Evolutionary conservation across 2,113 vertebrate genomes (phyloP).

Genomic region (Mustela nigripes): DNA sequence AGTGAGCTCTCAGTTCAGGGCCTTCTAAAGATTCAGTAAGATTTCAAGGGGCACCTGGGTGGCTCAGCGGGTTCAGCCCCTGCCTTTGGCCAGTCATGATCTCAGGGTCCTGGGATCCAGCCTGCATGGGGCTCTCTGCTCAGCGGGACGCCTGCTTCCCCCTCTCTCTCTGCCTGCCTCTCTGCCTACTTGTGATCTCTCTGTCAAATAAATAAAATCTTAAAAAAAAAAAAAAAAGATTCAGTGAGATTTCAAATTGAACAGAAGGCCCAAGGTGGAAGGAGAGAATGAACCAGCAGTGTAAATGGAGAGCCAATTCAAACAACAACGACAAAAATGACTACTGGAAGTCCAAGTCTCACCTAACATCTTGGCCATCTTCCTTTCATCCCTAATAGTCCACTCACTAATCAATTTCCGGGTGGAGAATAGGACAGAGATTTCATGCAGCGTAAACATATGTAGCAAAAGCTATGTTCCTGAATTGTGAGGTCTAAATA

Average conservation of each 20-base stretch:
- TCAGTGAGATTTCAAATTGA: slow-evolving; percentile 30
- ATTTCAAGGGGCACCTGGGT: background rate
- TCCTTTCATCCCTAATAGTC: background rate
- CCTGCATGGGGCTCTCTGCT: too few relatives aligned
- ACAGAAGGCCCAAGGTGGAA: background rate
- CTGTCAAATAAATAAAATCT: too few relatives aligned
- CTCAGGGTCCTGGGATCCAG: too few relatives aligned
- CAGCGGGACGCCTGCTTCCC: too few relatives aligned
- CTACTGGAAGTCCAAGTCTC: background rate
- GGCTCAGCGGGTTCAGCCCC: too few relatives aligned
- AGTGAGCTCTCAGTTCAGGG: background rate
- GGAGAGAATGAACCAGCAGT: background rate
- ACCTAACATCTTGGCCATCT: background rate
- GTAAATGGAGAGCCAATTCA: background rate
- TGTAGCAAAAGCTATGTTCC: background rate
- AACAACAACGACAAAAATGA: background rate
- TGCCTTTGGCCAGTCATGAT: too few relatives aligned
- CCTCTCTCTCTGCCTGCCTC: too few relatives aligned
- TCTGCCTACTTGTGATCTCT: too few relatives aligned
- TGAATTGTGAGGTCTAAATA: background rate
- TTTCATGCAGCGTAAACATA: background rate
- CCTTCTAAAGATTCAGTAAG: background rate
- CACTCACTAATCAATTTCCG: background rate
- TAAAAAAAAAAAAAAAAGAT: background rate
- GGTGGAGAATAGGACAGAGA: background rate